These are phyloP conservation scores for Leptodactylus fuscus DNA, from an alignment of 2,113 vertebrate genomes.

Conservation along the genomic window DNA sequence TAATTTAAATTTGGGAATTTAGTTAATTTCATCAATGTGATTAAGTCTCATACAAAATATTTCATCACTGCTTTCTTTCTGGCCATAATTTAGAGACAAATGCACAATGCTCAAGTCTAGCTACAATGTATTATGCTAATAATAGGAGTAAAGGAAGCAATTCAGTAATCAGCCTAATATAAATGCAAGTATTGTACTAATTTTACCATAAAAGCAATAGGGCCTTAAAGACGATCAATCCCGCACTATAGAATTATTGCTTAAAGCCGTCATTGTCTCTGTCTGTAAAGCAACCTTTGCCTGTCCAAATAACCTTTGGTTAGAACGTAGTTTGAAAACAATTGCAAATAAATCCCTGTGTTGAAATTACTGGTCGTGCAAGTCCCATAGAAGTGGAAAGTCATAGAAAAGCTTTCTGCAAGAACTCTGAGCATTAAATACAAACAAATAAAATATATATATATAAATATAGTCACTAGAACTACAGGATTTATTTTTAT, in stretches of 20 bases:
- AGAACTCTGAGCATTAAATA: not conserved
- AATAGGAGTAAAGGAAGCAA: constrained; percentile 60
- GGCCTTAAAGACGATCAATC: constrained; percentile 59
- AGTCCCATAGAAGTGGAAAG: constrained; percentile 39
- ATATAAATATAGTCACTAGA: too few species aligned
- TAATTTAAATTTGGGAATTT: too few species aligned
- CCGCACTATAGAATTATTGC: constrained; percentile 8
- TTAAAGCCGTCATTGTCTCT: constrained; percentile 56
- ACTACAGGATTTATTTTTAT: too few species aligned
- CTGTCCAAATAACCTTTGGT: constrained; percentile 30
- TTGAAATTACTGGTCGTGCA: constrained; percentile 57
- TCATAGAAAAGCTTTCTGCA: constrained; percentile 1
- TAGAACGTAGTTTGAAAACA: constrained; percentile 59
- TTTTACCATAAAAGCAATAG: constrained; percentile 64
- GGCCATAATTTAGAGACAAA: too few species aligned
- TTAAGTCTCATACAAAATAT: too few species aligned
- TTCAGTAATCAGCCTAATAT: constrained; percentile 59
- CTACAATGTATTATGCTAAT: too few species aligned
- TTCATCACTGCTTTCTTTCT: too few species aligned
- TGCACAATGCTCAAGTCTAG: too few species aligned
- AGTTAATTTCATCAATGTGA: too few species aligned
- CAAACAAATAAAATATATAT: too few species aligned
- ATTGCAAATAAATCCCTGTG: constrained; percentile 56
- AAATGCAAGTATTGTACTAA: constrained; percentile 61
- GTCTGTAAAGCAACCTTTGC: constrained; percentile 60